phyloP scores from a whole-genome alignment of 2,888 invertebrate species.

The Cheilosia urbana region DNA sequence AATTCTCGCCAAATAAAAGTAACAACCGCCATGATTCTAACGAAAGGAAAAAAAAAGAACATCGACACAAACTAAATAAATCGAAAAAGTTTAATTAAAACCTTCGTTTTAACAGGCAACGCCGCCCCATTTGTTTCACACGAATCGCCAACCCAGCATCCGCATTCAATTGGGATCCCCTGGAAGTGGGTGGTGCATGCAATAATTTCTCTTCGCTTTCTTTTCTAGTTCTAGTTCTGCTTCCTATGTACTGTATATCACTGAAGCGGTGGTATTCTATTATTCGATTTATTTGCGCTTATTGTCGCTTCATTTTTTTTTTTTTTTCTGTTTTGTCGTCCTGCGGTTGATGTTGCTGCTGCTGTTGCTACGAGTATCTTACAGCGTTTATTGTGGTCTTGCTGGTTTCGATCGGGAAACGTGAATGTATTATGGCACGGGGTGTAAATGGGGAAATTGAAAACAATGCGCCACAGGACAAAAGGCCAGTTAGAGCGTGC shows the following conservation, averaged over 20 bases:
- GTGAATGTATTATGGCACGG: slow-evolving; percentile 24
- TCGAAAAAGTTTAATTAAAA: slow-evolving; percentile 64
- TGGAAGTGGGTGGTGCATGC: slow-evolving; percentile 20
- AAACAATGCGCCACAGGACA: slow-evolving; percentile 59
- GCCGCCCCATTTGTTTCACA: neutral
- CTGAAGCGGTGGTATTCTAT: slow-evolving; percentile 45
- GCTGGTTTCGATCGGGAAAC: slow-evolving; percentile 25
- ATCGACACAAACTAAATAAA: neutral
- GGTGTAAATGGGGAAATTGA: slow-evolving; percentile 55
- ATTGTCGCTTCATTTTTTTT: no score
- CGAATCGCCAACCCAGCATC: neutral
- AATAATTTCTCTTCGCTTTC: slow-evolving; percentile 55
- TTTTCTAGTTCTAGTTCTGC: slow-evolving; percentile 20
- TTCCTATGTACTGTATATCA: slow-evolving; percentile 9
- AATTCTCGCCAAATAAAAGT: neutral
- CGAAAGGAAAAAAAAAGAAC: neutral
- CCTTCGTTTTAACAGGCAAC: slow-evolving; percentile 14
- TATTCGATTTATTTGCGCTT: slow-evolving; percentile 47
- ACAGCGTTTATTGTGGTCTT: slow-evolving; percentile 10
- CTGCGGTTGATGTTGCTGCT: neutral
- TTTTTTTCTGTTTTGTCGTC: neutral
- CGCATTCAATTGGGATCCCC: slow-evolving; percentile 46
- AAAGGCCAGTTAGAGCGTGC: slow-evolving; percentile 51
- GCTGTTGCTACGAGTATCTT: neutral
- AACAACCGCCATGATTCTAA: neutral